Percentiles rank a stretch among this genome's conserved stretches.
These are phyloP conservation scores for Athetis lepigone DNA, from an alignment of 2,888 invertebrate species.

Conservation along the genomic window DNA sequence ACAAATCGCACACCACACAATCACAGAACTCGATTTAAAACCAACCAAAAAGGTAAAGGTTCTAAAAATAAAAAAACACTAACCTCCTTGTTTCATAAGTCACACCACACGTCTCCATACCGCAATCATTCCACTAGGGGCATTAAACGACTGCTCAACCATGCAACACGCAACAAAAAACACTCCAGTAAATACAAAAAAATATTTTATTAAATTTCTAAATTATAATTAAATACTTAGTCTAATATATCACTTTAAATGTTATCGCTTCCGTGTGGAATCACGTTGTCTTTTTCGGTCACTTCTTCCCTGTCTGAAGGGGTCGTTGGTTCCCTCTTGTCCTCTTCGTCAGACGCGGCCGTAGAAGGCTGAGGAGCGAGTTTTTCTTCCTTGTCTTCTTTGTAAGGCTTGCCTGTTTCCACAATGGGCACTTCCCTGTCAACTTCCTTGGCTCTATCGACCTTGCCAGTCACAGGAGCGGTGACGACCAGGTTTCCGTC, in stretches of 20 bases:
- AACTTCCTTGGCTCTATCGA: constrained; percentile 64
- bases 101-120: constrained; percentile 66
- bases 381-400: constrained; percentile 42
- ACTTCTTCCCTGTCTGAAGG: constrained; percentile 75
- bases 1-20: too few species aligned
- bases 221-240: constrained; percentile 83
- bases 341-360: constrained; percentile 66
- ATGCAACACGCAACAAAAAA: constrained; percentile 74
- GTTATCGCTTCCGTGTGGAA: constrained; percentile 82
- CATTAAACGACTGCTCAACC: constrained; percentile 69
- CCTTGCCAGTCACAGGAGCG: constrained; percentile 75
- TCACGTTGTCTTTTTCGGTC: constrained; percentile 81
- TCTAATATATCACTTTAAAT: constrained; percentile 83
- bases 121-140: constrained; percentile 71
- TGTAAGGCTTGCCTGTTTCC: constrained; percentile 75
- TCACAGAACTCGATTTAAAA: not conserved
- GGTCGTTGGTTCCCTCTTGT: constrained; percentile 79
- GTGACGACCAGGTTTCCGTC: constrained; percentile 80
- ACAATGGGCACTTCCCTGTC: constrained; percentile 81
- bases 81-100: constrained; percentile 73
- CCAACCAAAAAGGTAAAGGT: not conserved
- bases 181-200: constrained; percentile 76
- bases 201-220: constrained; percentile 86
- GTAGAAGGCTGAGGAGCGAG: constrained; percentile 34
- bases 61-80: constrained; percentile 57